phyloP scores from a whole-genome alignment of 2,888 invertebrate species.

The Acanthoscelides obtectus region DNA sequence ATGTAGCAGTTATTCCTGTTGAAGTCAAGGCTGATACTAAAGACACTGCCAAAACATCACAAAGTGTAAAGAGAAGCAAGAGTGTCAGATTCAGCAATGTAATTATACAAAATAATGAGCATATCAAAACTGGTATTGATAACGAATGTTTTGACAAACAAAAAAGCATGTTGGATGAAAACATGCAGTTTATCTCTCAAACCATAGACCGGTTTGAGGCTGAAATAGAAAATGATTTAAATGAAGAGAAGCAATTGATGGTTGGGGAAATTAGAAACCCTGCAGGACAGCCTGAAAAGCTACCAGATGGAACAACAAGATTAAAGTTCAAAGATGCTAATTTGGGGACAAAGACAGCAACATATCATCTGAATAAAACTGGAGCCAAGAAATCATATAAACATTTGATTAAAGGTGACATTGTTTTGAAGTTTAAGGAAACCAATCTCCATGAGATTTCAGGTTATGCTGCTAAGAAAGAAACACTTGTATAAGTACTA shows the following conservation, averaged over 20 bases:
- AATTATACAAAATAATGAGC: conserved; percentile 36
- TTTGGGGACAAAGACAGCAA: conserved; percentile 25
- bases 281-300: conserved; percentile 31
- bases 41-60: conserved; percentile 9
- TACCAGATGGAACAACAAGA: conserved; percentile 31
- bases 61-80: conserved; percentile 20
- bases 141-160: conserved; percentile 32
- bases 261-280: conserved; percentile 35
- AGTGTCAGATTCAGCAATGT: conserved; percentile 36
- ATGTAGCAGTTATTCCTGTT: conserved; percentile 30
- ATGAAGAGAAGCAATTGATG: conserved; percentile 38
- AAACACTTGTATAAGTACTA: neutral
- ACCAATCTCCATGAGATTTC: conserved; percentile 40
- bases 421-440: conserved; percentile 38
- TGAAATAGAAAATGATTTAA: conserved; percentile 45
- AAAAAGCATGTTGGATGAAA: conserved; percentile 32
- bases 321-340: conserved; percentile 37
- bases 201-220: conserved; percentile 41
- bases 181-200: conserved; percentile 32
- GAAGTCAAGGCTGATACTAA: conserved; percentile 1
- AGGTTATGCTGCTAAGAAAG: conserved; percentile 32
- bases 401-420: conserved; percentile 42
- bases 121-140: conserved; percentile 26
- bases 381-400: conserved; percentile 37
- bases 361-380: conserved; percentile 22